Base-by-base conservation (phyloP, 2,113 vertebrate species). In the Phoenicopterus ruber region DNA sequence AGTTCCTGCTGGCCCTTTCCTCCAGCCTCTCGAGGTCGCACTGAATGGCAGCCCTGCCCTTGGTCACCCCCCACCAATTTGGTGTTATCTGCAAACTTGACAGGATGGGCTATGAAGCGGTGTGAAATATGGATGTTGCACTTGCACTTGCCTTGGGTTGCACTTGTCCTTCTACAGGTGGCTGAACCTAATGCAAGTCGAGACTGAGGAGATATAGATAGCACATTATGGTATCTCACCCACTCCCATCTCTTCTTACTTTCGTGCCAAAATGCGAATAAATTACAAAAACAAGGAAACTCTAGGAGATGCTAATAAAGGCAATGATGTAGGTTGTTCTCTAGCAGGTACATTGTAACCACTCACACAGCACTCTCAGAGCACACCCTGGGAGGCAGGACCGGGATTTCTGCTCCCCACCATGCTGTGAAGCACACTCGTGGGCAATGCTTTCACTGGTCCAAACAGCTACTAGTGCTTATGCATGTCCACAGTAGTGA, bases 401-500 rank as follows among this genome's bases (percentile, higher is more conserved):
- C 38, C 2, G 1, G n/a, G 26, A 11, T 31, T n/a, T 67, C 62
- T 79, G 74, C 61, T 79, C 57, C 49, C 25, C 49, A 50, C 5
- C 24, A 18, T 21, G 28, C 34, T 82, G 34, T 38, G 52, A 63
- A 74, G 17, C 38, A 36, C 17, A 3, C 2, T 24, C 38, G 13
- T 10, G 26, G 38, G 36, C 29, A 40, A 32, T 8, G 5, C 5
- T 85, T 38, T 32, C 69, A 29, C 25, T 29, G 25, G 8, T 38
- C 29, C 57, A 49, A 78, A 57, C 10, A 34, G 22, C 62, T 55
- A 9, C 38, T 42, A 22, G 29, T 34, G 12, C 42, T 55, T 67
- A 15, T 6, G 10, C 9, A 4, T 47, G 42, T 6, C 44, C 44
- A 29, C 57, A 46, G 1, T 0, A 76, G 67, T 7, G 57, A n/a